A percentile compares a stretch with the other conserved stretches of the same genome.
Evolutionary conservation across 2,113 vertebrate genomes (phyloP).

Genomic region (Pseudopodoces humilis): DNA sequence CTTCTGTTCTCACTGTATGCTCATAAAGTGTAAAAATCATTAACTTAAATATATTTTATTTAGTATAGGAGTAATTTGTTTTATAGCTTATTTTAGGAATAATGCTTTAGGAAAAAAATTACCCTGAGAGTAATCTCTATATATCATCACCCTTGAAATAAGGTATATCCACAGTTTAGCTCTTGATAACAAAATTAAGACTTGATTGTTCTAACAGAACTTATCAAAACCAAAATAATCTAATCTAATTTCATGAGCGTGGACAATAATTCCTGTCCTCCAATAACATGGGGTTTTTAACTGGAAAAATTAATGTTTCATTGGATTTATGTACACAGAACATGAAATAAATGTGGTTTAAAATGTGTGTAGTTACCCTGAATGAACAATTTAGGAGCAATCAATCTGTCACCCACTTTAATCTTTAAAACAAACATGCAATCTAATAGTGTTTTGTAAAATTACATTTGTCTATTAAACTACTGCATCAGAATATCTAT

Average conservation of each 20-base stretch:
- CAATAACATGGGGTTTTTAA: not conserved
- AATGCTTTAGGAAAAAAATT: not conserved
- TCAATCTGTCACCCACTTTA: not conserved
- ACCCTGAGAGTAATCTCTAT: not conserved
- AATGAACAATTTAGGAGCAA: not conserved
- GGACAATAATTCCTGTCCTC: not conserved
- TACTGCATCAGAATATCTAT: not conserved
- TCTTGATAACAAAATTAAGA: not conserved
- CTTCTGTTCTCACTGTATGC: not conserved
- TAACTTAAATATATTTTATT: constrained; percentile 12
- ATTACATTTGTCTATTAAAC: constrained; percentile 28
- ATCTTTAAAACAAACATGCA: constrained; percentile 25
- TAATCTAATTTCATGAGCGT: not conserved
- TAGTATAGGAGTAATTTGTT: not conserved
- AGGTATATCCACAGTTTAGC: not conserved
- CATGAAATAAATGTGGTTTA: constrained; percentile 13
- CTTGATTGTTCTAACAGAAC: not conserved
- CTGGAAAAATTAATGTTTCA: constrained; percentile 19
- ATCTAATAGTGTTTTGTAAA: not conserved
- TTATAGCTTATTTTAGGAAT: not conserved
- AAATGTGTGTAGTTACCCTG: not conserved
- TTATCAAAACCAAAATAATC: not conserved
- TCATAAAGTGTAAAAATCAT: not conserved
- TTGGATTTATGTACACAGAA: not conserved
- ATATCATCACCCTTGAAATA: not conserved